Percentiles rank a stretch among this genome's conserved stretches.
These are phyloP conservation scores for Strigops habroptila DNA, from an alignment of 2,113 vertebrate species.

Conservation along the genomic window DNA sequence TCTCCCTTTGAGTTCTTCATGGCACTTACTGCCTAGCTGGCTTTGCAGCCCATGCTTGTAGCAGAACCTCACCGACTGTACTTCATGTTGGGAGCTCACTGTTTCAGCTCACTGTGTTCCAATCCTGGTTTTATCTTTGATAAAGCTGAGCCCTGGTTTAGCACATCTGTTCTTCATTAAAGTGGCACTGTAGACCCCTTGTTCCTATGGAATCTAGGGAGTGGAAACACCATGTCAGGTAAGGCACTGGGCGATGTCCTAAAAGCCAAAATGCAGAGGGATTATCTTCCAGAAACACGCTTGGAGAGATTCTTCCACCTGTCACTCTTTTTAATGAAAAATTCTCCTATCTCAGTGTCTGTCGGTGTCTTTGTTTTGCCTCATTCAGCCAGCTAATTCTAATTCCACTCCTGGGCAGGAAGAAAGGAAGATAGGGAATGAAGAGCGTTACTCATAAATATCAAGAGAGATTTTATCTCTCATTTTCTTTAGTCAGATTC, in stretches of 20 bases:
- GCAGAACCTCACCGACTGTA: not conserved
- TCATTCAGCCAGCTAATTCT: not conserved
- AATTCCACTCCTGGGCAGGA: not conserved
- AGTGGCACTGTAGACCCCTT: not conserved
- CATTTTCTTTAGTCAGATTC: not conserved
- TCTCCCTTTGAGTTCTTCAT: not conserved
- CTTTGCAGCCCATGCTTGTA: not conserved
- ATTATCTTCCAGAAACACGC: conserved; percentile 3
- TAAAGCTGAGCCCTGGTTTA: not conserved
- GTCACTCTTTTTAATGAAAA: conserved; percentile 32
- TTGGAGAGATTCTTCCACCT: not conserved
- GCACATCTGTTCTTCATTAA: not conserved
- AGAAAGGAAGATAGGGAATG: not conserved
- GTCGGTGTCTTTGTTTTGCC: not conserved
- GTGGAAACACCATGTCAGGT: not conserved
- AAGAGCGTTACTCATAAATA: not conserved
- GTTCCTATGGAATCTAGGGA: not conserved
- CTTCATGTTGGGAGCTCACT: not conserved
- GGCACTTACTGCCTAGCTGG: not conserved
- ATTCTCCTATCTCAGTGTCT: not conserved
- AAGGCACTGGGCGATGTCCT: not conserved
- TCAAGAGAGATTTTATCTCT: not conserved
- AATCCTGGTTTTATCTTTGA: not conserved
- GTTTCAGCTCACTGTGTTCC: not conserved
- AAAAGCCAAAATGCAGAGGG: not conserved